Percentiles rank a stretch among this genome's conserved stretches.
Evolutionary conservation across 1,140 invertebrate genomes (phyloP).

Genomic region (Cyclargus thomasi): DNA sequence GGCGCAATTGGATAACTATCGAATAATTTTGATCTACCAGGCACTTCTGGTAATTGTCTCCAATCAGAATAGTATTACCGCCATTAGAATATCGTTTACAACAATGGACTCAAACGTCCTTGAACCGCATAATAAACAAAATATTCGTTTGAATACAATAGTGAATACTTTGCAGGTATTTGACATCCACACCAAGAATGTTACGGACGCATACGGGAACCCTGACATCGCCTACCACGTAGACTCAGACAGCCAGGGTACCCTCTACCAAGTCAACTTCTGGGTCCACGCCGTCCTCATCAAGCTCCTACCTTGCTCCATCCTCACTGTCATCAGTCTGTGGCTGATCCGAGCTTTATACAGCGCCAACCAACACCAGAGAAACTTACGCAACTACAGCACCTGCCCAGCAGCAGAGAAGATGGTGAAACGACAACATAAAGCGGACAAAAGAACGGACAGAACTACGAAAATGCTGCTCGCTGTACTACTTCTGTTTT

Average conservation of each 20-base stretch:
- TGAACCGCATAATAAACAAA: neutral
- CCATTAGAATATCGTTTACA: neutral
- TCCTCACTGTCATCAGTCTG: slow-evolving; percentile 88
- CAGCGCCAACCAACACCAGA: slow-evolving; percentile 81
- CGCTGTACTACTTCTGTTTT: slow-evolving; percentile 89
- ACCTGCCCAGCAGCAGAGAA: slow-evolving; percentile 69
- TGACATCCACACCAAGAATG: slow-evolving; percentile 63
- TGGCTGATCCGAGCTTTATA: slow-evolving; percentile 86
- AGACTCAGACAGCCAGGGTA: slow-evolving; percentile 77
- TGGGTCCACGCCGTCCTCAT: slow-evolving; percentile 91
- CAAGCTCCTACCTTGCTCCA: slow-evolving; percentile 88
- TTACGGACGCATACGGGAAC: slow-evolving; percentile 47
- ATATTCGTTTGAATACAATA: slow-evolving; percentile 45
- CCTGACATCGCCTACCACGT: slow-evolving; percentile 80
- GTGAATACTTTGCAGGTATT: slow-evolving; percentile 58
- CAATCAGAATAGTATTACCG: neutral
- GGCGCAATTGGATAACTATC: no score
- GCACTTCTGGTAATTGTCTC: no score
- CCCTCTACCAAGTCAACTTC: slow-evolving; percentile 84
- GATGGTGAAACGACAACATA: slow-evolving; percentile 72
- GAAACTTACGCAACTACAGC: slow-evolving; percentile 80
- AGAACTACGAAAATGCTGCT: slow-evolving; percentile 93
- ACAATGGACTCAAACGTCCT: neutral
- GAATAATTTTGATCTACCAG: no score
- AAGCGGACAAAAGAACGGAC: slow-evolving; percentile 83